Evolutionary conservation across 2,888 invertebrate species (phyloP).

Genomic region (Hesperia comma): DNA sequence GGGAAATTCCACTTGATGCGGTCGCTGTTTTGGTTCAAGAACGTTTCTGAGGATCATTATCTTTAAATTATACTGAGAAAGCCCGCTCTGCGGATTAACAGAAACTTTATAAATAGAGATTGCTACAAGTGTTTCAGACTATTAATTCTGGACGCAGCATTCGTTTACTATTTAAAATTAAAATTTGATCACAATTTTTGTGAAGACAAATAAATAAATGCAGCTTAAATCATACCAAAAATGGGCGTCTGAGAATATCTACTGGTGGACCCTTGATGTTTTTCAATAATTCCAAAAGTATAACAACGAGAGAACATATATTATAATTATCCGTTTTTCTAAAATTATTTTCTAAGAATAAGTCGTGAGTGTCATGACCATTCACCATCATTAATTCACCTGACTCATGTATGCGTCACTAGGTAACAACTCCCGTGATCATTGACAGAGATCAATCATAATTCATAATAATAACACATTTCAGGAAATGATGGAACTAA

Average conservation of each 20-base stretch:
- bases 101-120: background rate
- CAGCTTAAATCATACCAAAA: no score
- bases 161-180: no score
- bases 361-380: background rate
- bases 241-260: no score
- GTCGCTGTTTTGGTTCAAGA: slow-evolving; percentile 7
- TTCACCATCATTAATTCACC: background rate
- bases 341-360: no score
- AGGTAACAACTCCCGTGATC: background rate
- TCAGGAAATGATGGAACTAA: no score
- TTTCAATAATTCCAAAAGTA: no score
- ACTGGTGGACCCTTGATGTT: no score
- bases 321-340: no score
- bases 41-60: slow-evolving; percentile 2
- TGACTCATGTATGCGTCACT: slow-evolving; percentile 13
- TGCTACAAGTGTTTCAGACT: background rate
- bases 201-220: no score
- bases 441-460: background rate
- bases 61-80: background rate
- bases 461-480: no score
- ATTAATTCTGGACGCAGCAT: background rate
- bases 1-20: slow-evolving; percentile 23
- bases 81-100: background rate
- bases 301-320: no score
- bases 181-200: no score